Conservation (phyloP, 2,113 vertebrate species). For the Sitta europaea region DNA sequence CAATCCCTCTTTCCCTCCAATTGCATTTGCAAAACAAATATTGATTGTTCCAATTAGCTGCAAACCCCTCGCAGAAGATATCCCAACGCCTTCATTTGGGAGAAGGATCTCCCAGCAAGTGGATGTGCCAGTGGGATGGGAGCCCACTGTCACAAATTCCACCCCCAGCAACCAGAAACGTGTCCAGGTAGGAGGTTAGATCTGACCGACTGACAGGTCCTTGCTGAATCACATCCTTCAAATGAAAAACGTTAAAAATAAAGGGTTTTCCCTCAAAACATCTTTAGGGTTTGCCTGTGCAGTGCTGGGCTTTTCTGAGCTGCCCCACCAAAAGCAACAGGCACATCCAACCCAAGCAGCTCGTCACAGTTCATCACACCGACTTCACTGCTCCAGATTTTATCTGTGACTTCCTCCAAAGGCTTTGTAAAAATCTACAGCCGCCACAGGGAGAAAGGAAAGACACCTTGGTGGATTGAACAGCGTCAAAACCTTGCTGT, state of each 20-base stretch:
- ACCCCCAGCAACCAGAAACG: background rate
- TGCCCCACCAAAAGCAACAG: background rate
- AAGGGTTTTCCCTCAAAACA: rapidly evolving
- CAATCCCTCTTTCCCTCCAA: slow-evolving; percentile 34
- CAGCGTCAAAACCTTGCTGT: background rate
- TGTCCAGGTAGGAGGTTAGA: background rate
- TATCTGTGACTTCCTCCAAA: background rate
- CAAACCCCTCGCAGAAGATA: background rate
- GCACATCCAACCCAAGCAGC: background rate
- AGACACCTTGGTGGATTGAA: background rate
- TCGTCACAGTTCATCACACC: background rate
- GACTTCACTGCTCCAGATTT: background rate
- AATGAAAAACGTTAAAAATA: background rate
- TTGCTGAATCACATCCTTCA: background rate
- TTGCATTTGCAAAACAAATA: slow-evolving; percentile 66
- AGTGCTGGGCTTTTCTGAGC: background rate
- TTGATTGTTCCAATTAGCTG: slow-evolving; percentile 61
- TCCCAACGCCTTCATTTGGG: background rate
- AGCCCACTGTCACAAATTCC: background rate
- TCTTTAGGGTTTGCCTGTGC: background rate
- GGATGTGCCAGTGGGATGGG: background rate
- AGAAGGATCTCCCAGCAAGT: background rate
- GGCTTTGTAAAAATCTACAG: background rate
- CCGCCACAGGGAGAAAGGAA: background rate
- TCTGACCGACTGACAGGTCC: background rate